A percentile compares a stretch with the other conserved stretches of the same genome.
Evolutionary conservation across 2,888 invertebrate genomes (phyloP).

Genomic region (Operophtera brumata): DNA sequence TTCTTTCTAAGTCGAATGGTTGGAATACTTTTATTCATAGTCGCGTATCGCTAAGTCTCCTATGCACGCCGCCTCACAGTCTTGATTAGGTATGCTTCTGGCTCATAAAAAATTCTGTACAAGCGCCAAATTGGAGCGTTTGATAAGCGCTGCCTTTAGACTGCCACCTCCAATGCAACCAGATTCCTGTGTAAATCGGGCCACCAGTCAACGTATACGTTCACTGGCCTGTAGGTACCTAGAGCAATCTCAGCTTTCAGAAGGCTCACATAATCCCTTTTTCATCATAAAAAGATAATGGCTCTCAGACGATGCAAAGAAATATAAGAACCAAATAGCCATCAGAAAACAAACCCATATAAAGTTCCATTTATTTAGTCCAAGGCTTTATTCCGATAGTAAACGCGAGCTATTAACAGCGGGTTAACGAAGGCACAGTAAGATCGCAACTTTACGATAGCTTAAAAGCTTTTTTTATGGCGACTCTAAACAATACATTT

Average conservation of each 20-base stretch:
- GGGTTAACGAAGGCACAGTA: constrained; percentile 15
- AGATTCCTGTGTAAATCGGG: not conserved
- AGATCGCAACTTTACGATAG: constrained; percentile 22
- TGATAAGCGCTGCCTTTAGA: too few relatives aligned
- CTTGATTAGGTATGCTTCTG: too few relatives aligned
- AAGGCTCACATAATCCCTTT: not conserved
- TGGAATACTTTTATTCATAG: too few relatives aligned
- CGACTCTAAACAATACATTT: constrained; percentile 14
- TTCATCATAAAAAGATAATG: not conserved
- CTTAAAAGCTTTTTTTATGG: constrained; percentile 31
- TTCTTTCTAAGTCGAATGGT: too few relatives aligned
- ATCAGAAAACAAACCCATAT: not conserved
- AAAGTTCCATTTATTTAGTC: not conserved
- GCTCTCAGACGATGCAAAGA: not conserved
- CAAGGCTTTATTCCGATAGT: constrained; percentile 1
- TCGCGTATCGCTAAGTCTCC: too few relatives aligned
- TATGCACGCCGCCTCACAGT: too few relatives aligned
- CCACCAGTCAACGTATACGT: too few relatives aligned
- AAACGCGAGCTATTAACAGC: constrained; percentile 9
- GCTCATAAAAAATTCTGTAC: too few relatives aligned
- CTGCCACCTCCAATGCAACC: not conserved
- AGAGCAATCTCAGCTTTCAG: not conserved
- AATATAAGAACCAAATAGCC: not conserved
- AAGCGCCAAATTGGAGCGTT: too few relatives aligned
- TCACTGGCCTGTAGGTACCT: not conserved